Evolutionary conservation across 2,113 vertebrate genomes (phyloP).

Genomic region (Esox niger): DNA sequence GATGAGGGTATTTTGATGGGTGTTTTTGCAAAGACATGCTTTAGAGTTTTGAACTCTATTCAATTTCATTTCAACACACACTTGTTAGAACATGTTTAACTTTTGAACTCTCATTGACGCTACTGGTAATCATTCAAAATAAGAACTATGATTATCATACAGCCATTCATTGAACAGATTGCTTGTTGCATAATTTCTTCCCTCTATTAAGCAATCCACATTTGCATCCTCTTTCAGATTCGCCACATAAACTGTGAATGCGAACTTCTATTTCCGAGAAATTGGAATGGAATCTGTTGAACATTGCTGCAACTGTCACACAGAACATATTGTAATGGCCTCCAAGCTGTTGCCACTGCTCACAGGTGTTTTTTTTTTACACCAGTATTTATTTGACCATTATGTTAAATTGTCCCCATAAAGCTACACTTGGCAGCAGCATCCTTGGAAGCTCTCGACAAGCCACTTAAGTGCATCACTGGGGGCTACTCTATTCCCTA

Average conservation of each 20-base stretch:
- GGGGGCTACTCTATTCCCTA: constrained; percentile 59
- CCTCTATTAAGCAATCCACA: constrained; percentile 13
- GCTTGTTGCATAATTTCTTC: constrained; percentile 21
- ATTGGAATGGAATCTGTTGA: constrained; percentile 51
- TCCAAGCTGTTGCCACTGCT: constrained; percentile 49
- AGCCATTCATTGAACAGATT: background rate
- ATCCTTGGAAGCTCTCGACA: constrained; percentile 65
- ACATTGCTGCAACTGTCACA: constrained; percentile 53
- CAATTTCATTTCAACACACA: background rate
- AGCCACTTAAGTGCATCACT: constrained; percentile 69
- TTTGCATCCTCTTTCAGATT: constrained; percentile 21
- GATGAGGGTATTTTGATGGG: too few relatives aligned
- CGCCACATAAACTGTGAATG: constrained; percentile 34
- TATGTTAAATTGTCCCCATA: constrained; percentile 77
- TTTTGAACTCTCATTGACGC: constrained; percentile 9
- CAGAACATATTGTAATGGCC: constrained; percentile 61
- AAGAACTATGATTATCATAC: constrained; percentile 9
- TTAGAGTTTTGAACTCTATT: background rate
- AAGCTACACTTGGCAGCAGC: constrained; percentile 68
- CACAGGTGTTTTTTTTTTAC: constrained; percentile 69
- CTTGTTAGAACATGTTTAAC: background rate
- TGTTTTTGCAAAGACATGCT: too few relatives aligned
- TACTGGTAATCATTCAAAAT: background rate
- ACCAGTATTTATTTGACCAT: constrained; percentile 75
- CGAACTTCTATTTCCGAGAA: constrained; percentile 43